Conservation (phyloP, 2,888 invertebrate species). For the Eupithecia pulchellata region DNA sequence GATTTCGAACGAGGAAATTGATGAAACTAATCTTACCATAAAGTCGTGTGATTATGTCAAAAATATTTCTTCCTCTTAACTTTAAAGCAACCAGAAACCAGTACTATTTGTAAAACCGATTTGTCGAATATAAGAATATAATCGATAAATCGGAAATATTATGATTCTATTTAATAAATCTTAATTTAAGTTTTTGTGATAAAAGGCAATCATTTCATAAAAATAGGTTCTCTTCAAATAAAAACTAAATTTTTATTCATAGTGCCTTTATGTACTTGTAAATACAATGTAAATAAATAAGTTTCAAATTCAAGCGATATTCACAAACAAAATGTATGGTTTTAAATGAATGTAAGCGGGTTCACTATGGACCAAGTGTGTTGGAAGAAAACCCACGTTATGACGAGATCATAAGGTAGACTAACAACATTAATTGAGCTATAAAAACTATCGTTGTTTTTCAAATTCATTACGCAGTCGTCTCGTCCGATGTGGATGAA, state of each 20-base stretch:
- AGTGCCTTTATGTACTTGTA: conserved; percentile 62
- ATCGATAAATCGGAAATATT: too few species aligned
- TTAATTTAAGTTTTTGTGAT: conserved; percentile 38
- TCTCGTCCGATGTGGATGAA: too few species aligned
- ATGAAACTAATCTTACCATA: neutral
- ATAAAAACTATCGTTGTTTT: too few species aligned
- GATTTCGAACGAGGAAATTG: neutral
- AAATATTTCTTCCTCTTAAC: too few species aligned
- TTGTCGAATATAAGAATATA: too few species aligned
- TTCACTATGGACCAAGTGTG: too few species aligned
- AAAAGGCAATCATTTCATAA: conserved; percentile 38
- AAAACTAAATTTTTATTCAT: conserved; percentile 56
- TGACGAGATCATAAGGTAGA: too few species aligned
- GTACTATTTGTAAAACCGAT: neutral
- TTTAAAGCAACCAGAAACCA: neutral
- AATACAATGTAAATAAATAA: conserved; percentile 53
- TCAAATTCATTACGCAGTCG: too few species aligned
- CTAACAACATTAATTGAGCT: too few species aligned
- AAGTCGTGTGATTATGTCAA: too few species aligned
- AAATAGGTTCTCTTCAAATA: conserved; percentile 20
- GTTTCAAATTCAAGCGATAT: conserved; percentile 33
- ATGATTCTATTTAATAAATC: neutral
- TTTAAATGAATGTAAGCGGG: too few species aligned
- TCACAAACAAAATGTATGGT: conserved; percentile 30
- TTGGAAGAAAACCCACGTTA: too few species aligned